Evolutionary conservation across 2,888 invertebrate species (phyloP).

Genomic region (Dilophus febrilis): DNA sequence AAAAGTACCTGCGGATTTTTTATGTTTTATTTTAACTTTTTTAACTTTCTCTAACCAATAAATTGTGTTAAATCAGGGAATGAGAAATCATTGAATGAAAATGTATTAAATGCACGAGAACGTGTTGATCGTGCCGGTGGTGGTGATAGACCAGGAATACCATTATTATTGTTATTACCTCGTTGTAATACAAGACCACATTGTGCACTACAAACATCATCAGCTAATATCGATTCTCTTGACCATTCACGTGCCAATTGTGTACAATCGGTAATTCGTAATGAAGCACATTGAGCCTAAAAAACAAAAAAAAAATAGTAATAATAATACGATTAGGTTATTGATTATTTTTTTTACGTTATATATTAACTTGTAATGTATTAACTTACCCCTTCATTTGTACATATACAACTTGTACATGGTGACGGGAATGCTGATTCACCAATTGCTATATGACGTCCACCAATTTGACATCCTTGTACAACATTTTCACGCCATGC

Average conservation of each 20-base stretch:
- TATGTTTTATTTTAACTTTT: background rate
- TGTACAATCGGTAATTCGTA: slow-evolving; percentile 73
- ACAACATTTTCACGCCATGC: slow-evolving; percentile 68
- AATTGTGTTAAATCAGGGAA: slow-evolving; percentile 62
- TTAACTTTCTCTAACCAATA: slow-evolving; percentile 25
- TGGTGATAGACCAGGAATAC: slow-evolving; percentile 19
- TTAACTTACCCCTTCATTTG: slow-evolving; percentile 60
- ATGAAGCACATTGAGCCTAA: slow-evolving; percentile 74
- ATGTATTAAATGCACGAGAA: slow-evolving; percentile 31
- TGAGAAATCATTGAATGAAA: slow-evolving; percentile 43
- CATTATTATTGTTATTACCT: slow-evolving; percentile 13
- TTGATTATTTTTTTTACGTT: background rate
- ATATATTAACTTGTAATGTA: background rate
- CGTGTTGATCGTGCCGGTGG: slow-evolving; percentile 26
- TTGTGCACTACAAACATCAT: slow-evolving; percentile 81
- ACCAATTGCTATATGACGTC: slow-evolving; percentile 58
- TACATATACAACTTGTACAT: slow-evolving; percentile 78
- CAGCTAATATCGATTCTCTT: slow-evolving; percentile 60
- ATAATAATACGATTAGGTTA: background rate
- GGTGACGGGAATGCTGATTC: slow-evolving; percentile 79
- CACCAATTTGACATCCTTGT: slow-evolving; percentile 68
- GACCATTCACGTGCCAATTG: slow-evolving; percentile 70
- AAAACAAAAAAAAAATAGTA: slow-evolving; percentile 1
- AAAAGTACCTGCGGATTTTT: too few species aligned
- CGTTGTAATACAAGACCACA: slow-evolving; percentile 55